These are phyloP conservation scores for Acestrorhynchus altus DNA, from an alignment of 2,797 vertebrate genomes.

Conservation along the genomic window DNA sequence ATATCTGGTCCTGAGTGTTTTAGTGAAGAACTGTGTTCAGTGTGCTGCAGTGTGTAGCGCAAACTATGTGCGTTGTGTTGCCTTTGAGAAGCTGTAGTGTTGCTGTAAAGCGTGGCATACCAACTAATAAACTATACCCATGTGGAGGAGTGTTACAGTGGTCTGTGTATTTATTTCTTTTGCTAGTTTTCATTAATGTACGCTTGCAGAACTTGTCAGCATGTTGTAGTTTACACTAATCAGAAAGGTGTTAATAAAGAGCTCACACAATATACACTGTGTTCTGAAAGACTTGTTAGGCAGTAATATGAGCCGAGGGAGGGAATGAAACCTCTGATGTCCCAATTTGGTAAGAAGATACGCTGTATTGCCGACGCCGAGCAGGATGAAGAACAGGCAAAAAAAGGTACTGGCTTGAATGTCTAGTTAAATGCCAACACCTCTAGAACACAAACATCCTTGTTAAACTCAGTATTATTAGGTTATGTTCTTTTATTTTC, in stretches of 20 bases:
- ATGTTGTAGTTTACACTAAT: neutral
- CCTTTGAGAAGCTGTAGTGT: conserved; percentile 73
- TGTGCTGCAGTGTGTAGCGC: conserved; percentile 62
- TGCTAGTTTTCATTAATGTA: neutral
- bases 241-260: neutral
- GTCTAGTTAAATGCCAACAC: too few species aligned
- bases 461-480: neutral
- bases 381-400: conserved; percentile 12
- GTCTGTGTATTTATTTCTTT: neutral
- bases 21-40: conserved; percentile 65
- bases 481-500: neutral
- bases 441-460: too few species aligned
- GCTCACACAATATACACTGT: neutral
- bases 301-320: conserved; percentile 29
- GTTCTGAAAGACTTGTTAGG: neutral
- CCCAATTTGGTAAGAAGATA: conserved; percentile 34
- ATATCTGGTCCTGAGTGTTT: conserved; percentile 66
- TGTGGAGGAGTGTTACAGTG: conserved; percentile 45
- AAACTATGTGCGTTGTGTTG: conserved; percentile 71
- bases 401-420: too few species aligned
- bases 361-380: neutral
- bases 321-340: neutral
- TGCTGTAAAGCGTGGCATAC: conserved; percentile 70
- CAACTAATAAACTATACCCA: conserved; percentile 77
- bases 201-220: neutral